Conservation (phyloP, 1,140 invertebrate species). For the Zaprionus inermis region DNA sequence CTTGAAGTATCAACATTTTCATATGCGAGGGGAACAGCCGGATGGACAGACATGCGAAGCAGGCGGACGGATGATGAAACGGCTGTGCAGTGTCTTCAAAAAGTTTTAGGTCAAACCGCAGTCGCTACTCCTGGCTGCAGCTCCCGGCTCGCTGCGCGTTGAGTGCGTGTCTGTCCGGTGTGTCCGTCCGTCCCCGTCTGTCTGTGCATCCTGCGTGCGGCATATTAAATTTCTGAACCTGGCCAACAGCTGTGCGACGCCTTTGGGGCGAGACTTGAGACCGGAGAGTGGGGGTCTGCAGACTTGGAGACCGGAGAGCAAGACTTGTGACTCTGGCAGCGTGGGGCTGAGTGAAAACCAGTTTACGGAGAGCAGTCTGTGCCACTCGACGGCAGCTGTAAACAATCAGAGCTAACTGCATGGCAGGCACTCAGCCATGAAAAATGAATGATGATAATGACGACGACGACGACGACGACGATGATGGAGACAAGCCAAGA, state of each 20-base stretch:
- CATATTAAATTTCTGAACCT: slow-evolving; percentile 77
- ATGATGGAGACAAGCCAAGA: slow-evolving; percentile 6
- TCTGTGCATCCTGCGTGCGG: slow-evolving; percentile 71
- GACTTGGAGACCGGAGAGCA: neutral
- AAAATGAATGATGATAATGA: slow-evolving; percentile 82
- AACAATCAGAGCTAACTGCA: slow-evolving; percentile 81
- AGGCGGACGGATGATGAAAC: slow-evolving; percentile 18
- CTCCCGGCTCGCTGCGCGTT: slow-evolving; percentile 31
- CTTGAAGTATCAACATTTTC: slow-evolving; percentile 66
- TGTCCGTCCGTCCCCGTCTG: slow-evolving; percentile 1
- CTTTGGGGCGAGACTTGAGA: slow-evolving; percentile 44
- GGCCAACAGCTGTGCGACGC: slow-evolving; percentile 67
- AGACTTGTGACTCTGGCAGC: slow-evolving; percentile 12
- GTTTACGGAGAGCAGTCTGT: slow-evolving; percentile 39
- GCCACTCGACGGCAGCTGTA: slow-evolving; percentile 74
- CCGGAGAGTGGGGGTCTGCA: neutral
- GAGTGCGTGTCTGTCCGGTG: slow-evolving; percentile 38
- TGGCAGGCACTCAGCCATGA: slow-evolving; percentile 80
- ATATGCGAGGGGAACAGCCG: slow-evolving; percentile 14
- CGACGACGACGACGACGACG: slow-evolving; percentile 47
- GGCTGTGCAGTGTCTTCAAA: slow-evolving; percentile 46
- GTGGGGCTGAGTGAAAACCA: slow-evolving; percentile 43
- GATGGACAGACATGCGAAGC: neutral
- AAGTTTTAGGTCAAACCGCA: slow-evolving; percentile 80
- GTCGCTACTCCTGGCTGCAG: slow-evolving; percentile 48